Evolutionary conservation across 2,797 vertebrate genomes (phyloP), one percentile per base, ranked within the genome.

Genomic region (Tokudaia tokunoshimensis): DNA sequence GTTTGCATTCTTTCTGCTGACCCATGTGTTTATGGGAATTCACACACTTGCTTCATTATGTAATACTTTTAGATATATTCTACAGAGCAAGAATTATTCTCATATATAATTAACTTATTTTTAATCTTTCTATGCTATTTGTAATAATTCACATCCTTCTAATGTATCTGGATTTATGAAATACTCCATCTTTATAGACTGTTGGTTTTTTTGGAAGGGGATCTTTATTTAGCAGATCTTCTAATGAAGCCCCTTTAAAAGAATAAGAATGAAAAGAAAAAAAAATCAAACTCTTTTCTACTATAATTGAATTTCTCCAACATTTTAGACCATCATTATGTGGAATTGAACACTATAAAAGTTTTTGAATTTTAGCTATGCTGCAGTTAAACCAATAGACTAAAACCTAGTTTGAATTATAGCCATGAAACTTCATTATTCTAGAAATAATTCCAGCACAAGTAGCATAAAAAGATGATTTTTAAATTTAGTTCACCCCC

Each of bases 341-440:
- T 96, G 88, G 76, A 93, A 50, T 81, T 84, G 47, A 97, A 85
- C 70, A 93, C 97, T 95, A 82, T 97, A 95, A 78, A 94, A 52
- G 85, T 50, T 97, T 96, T 91, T 91, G 78, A 92, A 95, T 96
- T 97, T 97, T 97, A 97, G 50, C 12, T 90, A 79, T 97, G 93
- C 88, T 97, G 47, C 94, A 72, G 83, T 97, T 98, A 98, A 98
- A 96, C 97, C 96, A 44, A 19, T 84, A 97, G 93, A 97, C 87
- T 94, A 96, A 98, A 95, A 97, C 94, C 96, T 96, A n/a, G 41
- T 82, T 89, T 96, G 94, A 97, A 83, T 97, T 97, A 95, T 92
- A 76, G 89, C 95, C 94, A 22, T 59, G 72, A 95, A 97, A 94
- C 44, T 72, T 44, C 95, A 83, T 96, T 97, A 98, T 97, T 17